Evolutionary conservation across 2,113 vertebrate genomes (phyloP).

Genomic region (Solea solea): DNA sequence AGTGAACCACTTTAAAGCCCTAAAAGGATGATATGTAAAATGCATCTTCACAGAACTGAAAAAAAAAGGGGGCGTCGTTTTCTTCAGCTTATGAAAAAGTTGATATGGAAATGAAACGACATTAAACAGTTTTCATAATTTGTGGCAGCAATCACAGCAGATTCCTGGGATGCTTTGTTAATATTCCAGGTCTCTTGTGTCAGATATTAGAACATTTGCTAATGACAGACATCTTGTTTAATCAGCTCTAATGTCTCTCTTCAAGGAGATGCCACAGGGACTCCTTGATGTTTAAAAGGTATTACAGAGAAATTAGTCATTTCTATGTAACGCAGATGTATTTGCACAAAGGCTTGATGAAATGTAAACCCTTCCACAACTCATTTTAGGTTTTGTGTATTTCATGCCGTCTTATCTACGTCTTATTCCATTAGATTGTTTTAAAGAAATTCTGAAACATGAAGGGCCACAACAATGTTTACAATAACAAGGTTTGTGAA

Average conservation of each 20-base stretch:
- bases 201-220: neutral
- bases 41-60: neutral
- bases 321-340: neutral
- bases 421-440: neutral
- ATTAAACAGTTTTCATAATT: neutral
- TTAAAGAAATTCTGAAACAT: neutral
- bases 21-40: neutral
- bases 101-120: constrained; percentile 7
- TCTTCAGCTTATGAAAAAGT: neutral
- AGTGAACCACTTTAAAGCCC: neutral
- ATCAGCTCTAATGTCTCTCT: neutral
- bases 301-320: neutral
- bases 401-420: neutral
- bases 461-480: too few relatives aligned
- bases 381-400: neutral
- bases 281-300: neutral
- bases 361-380: neutral
- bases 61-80: neutral
- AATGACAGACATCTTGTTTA: neutral
- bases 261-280: neutral
- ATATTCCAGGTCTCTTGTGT: neutral
- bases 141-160: neutral
- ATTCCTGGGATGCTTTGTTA: constrained; percentile 7
- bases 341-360: neutral
- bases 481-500: neutral